Base-by-base conservation (phyloP, 2,797 vertebrate species). In the Bovichtus variegatus region DNA sequence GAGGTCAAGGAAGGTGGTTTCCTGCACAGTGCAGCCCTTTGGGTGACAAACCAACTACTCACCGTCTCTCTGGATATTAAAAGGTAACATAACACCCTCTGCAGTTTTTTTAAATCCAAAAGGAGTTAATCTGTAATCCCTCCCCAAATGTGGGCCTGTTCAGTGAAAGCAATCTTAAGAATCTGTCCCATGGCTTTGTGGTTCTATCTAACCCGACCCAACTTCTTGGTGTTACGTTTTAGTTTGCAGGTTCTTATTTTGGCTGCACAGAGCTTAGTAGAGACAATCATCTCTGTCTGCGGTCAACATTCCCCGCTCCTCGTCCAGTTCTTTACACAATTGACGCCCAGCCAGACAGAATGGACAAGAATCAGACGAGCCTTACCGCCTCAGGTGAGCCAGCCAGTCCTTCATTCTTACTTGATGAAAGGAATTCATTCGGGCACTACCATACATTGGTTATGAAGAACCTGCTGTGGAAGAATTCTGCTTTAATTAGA, bases 231-330 rank as follows among this genome's bases (percentile, higher is more conserved):
- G 5, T 82, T 73, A 62, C 40, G 76, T 81, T 87, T 88, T 77
- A 99, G 98, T 88, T 95, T 99, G n/a, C 96, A 96, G 91, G 88
- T 96, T 88, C 93, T 99, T 58, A 94, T 96, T 38, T 90, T 89
- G 74, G 92, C 96, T 19, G 96, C 96, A 8, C 92, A 95, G 81
- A 95, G 92, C 66, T 77, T 99, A 54, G 89, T 97, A 36, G 93
- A 93, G 71, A 93, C 92, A 1, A 86, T 99, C 23, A 41, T 92
- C 51, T 94, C 96, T 41, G 91, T 93, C 64, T 91, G 95, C 2
- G 80, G 85, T 29, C 83, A 76, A 49, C 84, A 91, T 44, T 85
- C 71, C 54, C 71, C 71, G 65, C 83, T 97, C 50, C 83, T 96
- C 61, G 72, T 76, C 41, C 91, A 92, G 71, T 97, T 96, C 31